Conservation (phyloP, 2,113 vertebrate species). For the Callorhinus ursinus region DNA sequence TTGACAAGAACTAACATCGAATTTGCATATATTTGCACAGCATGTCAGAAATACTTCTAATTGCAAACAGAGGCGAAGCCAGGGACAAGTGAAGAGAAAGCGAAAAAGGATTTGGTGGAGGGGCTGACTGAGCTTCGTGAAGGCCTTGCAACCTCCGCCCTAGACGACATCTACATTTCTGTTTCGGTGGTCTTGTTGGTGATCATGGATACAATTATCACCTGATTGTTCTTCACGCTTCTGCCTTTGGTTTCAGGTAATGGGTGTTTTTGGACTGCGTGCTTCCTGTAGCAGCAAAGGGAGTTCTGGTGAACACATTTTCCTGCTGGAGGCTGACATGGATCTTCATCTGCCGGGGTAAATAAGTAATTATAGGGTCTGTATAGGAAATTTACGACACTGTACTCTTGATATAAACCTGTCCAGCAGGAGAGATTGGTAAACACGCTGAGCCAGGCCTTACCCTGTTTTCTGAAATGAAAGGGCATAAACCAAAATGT, state of each 20-base stretch:
- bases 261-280: not conserved
- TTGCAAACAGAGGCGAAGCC: not conserved
- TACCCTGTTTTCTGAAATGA: slow-evolving; percentile 46
- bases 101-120: not conserved
- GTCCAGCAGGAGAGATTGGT: slow-evolving; percentile 38
- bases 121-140: not conserved
- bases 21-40: slow-evolving; percentile 72
- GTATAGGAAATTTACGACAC: not conserved
- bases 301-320: slow-evolving; percentile 45
- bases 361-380: slow-evolving; percentile 51
- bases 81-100: not conserved
- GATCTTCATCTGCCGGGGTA: not conserved
- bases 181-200: not conserved
- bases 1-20: not conserved
- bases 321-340: slow-evolving; percentile 9
- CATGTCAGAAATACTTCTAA: slow-evolving; percentile 64
- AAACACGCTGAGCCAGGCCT: not conserved
- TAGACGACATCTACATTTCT: not conserved
- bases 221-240: not conserved
- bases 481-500: slow-evolving; percentile 34
- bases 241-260: not conserved
- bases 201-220: not conserved
- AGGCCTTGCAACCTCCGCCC: not conserved
- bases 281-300: not conserved
- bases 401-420: slow-evolving; percentile 9